Conservation (phyloP, 2,113 vertebrate genomes). For the Megalops atlanticus region DNA sequence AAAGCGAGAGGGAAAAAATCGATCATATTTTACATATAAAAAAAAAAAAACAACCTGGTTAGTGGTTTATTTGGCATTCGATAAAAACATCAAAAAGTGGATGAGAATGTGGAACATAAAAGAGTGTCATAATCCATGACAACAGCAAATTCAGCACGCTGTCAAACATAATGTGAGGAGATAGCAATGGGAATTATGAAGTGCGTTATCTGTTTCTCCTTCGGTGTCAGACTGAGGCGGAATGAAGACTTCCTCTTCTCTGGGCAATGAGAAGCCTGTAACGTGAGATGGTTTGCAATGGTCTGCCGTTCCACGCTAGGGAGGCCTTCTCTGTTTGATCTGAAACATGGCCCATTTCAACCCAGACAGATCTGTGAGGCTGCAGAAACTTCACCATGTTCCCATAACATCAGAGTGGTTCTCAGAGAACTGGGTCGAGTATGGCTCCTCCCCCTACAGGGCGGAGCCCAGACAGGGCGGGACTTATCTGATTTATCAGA, state of each 20-base stretch:
- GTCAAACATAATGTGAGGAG: background rate
- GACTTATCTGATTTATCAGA: background rate
- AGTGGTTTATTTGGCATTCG: background rate
- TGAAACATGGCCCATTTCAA: background rate
- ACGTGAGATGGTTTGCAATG: slow-evolving; percentile 8
- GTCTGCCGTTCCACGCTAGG: background rate
- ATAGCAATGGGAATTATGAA: background rate
- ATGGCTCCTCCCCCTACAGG: background rate
- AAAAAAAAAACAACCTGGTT: background rate
- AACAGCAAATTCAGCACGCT: background rate
- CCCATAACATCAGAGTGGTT: background rate
- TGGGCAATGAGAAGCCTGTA: background rate
- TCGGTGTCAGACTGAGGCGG: background rate
- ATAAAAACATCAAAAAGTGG: background rate
- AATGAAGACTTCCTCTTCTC: background rate
- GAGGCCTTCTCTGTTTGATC: background rate
- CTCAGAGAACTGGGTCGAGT: background rate
- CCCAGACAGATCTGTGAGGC: background rate
- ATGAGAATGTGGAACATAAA: background rate
- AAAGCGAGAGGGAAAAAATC: background rate
- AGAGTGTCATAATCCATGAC: background rate
- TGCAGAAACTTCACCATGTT: background rate
- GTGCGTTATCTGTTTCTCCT: background rate
- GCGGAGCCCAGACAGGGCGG: no score
- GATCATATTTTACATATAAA: background rate